phyloP scores from a whole-genome alignment of 2,797 vertebrate species.

The Lacerta bilineata region DNA sequence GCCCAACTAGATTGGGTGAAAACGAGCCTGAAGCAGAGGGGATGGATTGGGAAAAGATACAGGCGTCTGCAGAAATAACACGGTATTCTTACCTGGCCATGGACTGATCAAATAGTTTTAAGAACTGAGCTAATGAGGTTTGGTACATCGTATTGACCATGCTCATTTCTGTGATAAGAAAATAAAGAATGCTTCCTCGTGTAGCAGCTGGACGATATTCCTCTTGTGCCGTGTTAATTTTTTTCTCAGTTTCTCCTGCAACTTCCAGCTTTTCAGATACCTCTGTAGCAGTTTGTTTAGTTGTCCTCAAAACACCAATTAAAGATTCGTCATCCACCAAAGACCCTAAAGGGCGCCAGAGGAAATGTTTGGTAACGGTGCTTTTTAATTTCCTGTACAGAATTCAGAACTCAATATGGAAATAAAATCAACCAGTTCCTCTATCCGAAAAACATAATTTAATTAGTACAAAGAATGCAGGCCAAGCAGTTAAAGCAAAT shows the following conservation, averaged over 20 bases:
- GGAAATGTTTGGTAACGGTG: conserved; percentile 13
- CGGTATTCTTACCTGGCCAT: conserved; percentile 76
- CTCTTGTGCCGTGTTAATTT: conserved; percentile 82
- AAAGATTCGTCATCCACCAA: conserved; percentile 83
- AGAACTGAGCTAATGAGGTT: conserved; percentile 83
- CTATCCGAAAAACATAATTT: background rate
- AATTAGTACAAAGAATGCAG: background rate
- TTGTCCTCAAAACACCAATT: conserved; percentile 81
- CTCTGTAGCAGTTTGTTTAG: conserved; percentile 81
- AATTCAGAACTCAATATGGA: background rate
- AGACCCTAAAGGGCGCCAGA: conserved; percentile 73
- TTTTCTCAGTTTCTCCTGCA: conserved; percentile 82
- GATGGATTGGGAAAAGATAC: conserved; percentile 25
- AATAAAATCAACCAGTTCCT: background rate
- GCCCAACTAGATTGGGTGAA: background rate
- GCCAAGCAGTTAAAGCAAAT: background rate
- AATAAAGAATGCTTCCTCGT: conserved; percentile 84
- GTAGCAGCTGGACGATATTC: conserved; percentile 83
- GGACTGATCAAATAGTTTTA: conserved; percentile 83
- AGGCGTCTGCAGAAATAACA: background rate
- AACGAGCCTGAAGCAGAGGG: background rate
- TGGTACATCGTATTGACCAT: conserved; percentile 86
- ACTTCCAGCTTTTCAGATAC: conserved; percentile 82
- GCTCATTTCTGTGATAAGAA: conserved; percentile 84
- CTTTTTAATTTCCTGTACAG: background rate